Conservation (phyloP, 2,888 invertebrate species). For the Silvanus unidentatus region DNA sequence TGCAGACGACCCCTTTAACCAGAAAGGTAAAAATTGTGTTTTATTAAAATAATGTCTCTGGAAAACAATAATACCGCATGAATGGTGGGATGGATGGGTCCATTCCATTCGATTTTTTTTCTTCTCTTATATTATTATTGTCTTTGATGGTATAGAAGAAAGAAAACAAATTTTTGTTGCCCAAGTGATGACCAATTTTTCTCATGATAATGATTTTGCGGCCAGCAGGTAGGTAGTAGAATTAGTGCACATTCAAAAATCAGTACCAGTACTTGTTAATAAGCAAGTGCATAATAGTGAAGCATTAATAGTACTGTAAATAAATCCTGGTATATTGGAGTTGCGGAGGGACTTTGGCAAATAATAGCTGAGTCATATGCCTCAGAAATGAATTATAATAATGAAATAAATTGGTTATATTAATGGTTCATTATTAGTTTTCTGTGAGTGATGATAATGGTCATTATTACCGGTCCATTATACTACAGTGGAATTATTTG, state of each 20-base stretch:
- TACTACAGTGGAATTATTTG: slow-evolving; percentile 31
- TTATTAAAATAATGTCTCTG: no score
- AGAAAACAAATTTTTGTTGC: neutral
- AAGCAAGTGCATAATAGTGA: no score
- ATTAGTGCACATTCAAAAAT: neutral
- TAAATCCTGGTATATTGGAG: slow-evolving; percentile 13
- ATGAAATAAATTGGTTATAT: slow-evolving; percentile 47
- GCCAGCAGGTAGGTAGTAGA: slow-evolving; percentile 11
- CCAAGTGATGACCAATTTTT: slow-evolving; percentile 25
- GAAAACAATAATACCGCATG: no score
- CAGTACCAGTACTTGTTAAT: neutral
- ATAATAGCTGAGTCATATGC: slow-evolving; percentile 41
- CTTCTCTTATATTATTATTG: no score
- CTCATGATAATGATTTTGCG: slow-evolving; percentile 43
- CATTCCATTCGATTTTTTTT: no score
- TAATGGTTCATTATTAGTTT: slow-evolving; percentile 47
- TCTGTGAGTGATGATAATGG: slow-evolving; percentile 45
- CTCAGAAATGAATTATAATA: slow-evolving; percentile 45
- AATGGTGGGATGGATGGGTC: no score
- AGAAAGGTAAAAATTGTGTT: no score
- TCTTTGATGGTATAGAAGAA: neutral
- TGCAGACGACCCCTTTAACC: neutral
- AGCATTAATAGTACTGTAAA: slow-evolving; percentile 3
- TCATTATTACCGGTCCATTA: slow-evolving; percentile 39
- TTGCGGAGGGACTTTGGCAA: slow-evolving; percentile 14